Evolutionary conservation across 2,113 vertebrate species (phyloP).

Genomic region (Illadopsis cleaveri): DNA sequence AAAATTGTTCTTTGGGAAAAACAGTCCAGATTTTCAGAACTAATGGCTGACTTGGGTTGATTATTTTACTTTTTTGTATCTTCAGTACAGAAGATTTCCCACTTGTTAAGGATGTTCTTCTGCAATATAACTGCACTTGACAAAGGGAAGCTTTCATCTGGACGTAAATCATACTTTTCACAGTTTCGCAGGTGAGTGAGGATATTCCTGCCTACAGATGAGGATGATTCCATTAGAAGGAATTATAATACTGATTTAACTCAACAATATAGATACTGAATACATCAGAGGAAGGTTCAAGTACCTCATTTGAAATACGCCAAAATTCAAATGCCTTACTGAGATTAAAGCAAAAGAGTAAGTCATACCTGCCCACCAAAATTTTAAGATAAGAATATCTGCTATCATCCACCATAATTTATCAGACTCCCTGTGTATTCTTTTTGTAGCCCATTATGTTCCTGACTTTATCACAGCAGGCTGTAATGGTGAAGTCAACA

Average conservation of each 20-base stretch:
- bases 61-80: not conserved
- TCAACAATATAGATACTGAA: not conserved
- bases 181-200: not conserved
- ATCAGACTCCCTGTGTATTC: not conserved
- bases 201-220: not conserved
- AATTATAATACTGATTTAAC: not conserved
- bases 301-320: not conserved
- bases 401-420: not conserved
- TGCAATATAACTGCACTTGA: not conserved
- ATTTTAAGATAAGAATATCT: not conserved
- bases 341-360: not conserved
- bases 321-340: not conserved
- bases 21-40: not conserved
- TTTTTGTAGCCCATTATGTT: not conserved
- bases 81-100: not conserved
- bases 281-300: not conserved
- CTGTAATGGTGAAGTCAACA: not conserved
- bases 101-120: not conserved
- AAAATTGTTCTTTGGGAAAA: not conserved
- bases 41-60: not conserved
- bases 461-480: not conserved
- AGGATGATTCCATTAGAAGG: not conserved
- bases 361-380: not conserved
- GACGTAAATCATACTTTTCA: not conserved
- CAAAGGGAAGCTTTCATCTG: not conserved